Base-by-base conservation (phyloP, 2,113 vertebrate genomes). In the Euleptes europaea region DNA sequence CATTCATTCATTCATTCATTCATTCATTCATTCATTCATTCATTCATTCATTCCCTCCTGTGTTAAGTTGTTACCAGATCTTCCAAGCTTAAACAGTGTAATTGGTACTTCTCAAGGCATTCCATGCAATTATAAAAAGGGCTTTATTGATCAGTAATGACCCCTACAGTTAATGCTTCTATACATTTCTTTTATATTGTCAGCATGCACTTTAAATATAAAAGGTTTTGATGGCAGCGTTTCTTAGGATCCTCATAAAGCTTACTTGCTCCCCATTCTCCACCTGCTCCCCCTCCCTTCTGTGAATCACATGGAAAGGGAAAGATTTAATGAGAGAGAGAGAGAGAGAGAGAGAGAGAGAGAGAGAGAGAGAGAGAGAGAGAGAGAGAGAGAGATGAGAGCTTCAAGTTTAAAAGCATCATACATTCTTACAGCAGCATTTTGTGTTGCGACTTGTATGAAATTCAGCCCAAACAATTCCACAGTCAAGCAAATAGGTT, bases 81-180 rank as follows among this genome's bases (percentile, higher is more conserved):
- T 80, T 88, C 65, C 71, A 23, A 70, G 82, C 75, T 33, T 76
- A 0, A 1, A 12, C 6, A 0, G 0, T 96, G 23, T 63, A 71
- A 79, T 47, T 63, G 38, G 67, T 79, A 73, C n/a, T 49, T 80
- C 60, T 38, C 40, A 85, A 85, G 67, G 7, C 77, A 73, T 65
- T 72, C 84, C 69, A 65, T 85, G 96, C 96, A 87, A 87, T 91
- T 33, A 33, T 90, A 79, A 92, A 84, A 92, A 92, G 77, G 88
- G 85, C 87, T 97, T 96, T 97, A 97, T 96, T 97, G 10, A 17
- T 79, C 7, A 21, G 9, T 88, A 88, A 80, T 5, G 91, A 67
- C 66, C 63, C 74, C 88, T 93, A 89, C 93, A 90, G 86, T 80
- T 91, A 94, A 95, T 94, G 95, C 94, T 73, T 60, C 17, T 65